Percentiles rank a stretch among this genome's conserved stretches.
Evolutionary conservation across 2,113 vertebrate species (phyloP).

Genomic region (Percopsis transmontana): DNA sequence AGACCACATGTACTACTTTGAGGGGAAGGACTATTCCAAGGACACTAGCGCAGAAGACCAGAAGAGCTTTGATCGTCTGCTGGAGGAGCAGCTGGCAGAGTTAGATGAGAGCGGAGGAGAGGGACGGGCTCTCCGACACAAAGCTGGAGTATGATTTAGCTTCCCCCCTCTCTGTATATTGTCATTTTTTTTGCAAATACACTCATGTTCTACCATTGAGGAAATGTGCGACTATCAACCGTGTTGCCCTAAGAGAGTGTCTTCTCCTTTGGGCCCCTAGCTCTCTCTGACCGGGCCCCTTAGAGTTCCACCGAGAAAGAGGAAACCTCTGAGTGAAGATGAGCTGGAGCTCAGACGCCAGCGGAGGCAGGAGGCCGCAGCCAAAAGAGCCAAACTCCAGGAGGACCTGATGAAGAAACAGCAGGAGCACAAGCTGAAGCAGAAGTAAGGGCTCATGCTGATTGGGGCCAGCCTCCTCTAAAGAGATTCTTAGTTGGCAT

Average conservation of each 20-base stretch:
- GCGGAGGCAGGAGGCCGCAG: constrained; percentile 80
- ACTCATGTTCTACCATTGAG: neutral
- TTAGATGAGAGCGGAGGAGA: constrained; percentile 67
- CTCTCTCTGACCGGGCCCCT: constrained; percentile 63
- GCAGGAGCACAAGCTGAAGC: constrained; percentile 81
- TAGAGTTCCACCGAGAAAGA: constrained; percentile 70
- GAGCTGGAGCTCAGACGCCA: constrained; percentile 79
- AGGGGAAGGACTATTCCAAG: constrained; percentile 93
- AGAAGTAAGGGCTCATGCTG: constrained; percentile 77
- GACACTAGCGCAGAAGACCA: constrained; percentile 85
- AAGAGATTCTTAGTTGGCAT: neutral
- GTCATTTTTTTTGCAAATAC: neutral
- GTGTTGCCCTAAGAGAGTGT: neutral
- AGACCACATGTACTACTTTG: constrained; percentile 92
- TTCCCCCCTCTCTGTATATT: neutral
- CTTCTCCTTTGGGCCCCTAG: constrained; percentile 58
- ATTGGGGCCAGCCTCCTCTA: neutral
- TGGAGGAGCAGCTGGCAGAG: constrained; percentile 79
- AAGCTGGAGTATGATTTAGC: constrained; percentile 77
- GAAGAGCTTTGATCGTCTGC: constrained; percentile 79
- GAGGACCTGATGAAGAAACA: constrained; percentile 78
- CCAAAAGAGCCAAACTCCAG: constrained; percentile 81
- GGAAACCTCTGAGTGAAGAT: constrained; percentile 76
- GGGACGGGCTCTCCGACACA: constrained; percentile 82
- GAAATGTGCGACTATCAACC: neutral